phyloP scores from a whole-genome alignment of 2,888 invertebrate species.

The Conus canariensis region DNA sequence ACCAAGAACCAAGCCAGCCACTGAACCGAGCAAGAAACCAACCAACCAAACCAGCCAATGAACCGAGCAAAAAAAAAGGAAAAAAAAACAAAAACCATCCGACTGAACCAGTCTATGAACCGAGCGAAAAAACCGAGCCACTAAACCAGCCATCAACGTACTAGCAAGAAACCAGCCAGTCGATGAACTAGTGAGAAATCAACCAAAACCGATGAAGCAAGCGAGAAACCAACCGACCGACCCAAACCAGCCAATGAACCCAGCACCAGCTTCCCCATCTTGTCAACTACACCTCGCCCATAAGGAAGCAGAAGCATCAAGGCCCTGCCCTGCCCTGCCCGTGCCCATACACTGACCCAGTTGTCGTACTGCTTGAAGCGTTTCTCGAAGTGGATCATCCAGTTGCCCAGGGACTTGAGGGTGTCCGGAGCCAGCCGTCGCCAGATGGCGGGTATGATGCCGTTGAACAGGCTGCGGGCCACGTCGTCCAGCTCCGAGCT shows the following conservation, averaged over 20 bases:
- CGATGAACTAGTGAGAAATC: not conserved
- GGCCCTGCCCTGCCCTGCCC: too few relatives aligned
- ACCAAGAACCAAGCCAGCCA: too few relatives aligned
- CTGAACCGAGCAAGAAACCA: too few relatives aligned
- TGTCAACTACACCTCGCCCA: too few relatives aligned
- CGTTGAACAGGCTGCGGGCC: conserved; percentile 89
- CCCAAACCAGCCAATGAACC: not conserved
- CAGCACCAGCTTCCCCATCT: not conserved
- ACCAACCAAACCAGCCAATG: too few relatives aligned
- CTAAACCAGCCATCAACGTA: too few relatives aligned
- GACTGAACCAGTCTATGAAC: too few relatives aligned
- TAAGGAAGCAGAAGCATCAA: too few relatives aligned
- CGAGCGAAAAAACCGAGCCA: too few relatives aligned
- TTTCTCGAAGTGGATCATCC: conserved; percentile 90
- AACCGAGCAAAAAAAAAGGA: too few relatives aligned
- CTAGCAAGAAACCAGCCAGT: too few relatives aligned
- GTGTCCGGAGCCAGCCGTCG: conserved; percentile 89
- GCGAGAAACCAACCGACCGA: not conserved
- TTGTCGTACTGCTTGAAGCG: conserved; percentile 85
- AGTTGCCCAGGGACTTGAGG: conserved; percentile 89
- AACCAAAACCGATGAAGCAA: not conserved
- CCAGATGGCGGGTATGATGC: conserved; percentile 89
- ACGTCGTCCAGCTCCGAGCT: conserved; percentile 90
- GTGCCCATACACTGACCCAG: conserved; percentile 43
- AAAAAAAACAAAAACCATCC: too few relatives aligned